phyloP scores from a whole-genome alignment of 2,888 invertebrate species.

The Trachelus troglodyta region DNA sequence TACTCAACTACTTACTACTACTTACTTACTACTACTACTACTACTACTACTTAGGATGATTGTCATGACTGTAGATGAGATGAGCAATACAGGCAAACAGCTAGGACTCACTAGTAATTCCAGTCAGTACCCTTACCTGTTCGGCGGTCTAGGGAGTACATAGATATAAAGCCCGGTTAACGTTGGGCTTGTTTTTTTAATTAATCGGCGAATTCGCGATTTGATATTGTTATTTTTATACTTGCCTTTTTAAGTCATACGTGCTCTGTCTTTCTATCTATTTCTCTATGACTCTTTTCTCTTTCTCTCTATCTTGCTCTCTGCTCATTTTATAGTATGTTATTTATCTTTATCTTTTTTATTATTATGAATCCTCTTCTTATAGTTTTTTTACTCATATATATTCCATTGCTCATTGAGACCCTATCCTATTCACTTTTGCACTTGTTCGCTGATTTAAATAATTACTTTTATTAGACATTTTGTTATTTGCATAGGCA shows the following conservation, averaged over 20 bases:
- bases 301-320: slow-evolving; percentile 25
- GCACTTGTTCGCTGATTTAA: neutral
- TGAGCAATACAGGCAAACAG: slow-evolving; percentile 63
- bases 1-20: slow-evolving; percentile 44
- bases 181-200: neutral
- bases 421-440: neutral
- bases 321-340: neutral
- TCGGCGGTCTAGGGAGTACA: slow-evolving; percentile 66
- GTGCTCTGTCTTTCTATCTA: slow-evolving; percentile 18
- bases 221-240: slow-evolving; percentile 16
- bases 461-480: neutral
- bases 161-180: slow-evolving; percentile 46
- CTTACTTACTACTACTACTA: slow-evolving; percentile 42
- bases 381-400: neutral
- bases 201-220: neutral
- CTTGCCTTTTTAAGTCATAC: slow-evolving; percentile 11
- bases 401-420: neutral
- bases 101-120: slow-evolving; percentile 64
- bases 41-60: slow-evolving; percentile 63
- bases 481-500: neutral
- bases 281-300: slow-evolving; percentile 18
- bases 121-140: slow-evolving; percentile 64
- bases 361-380: neutral
- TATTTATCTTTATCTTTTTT: neutral
- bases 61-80: slow-evolving; percentile 64